A percentile compares a stretch with the other conserved stretches of the same genome.
Conservation (phyloP, 2,888 invertebrate species). For the Ernsta delagoae region DNA sequence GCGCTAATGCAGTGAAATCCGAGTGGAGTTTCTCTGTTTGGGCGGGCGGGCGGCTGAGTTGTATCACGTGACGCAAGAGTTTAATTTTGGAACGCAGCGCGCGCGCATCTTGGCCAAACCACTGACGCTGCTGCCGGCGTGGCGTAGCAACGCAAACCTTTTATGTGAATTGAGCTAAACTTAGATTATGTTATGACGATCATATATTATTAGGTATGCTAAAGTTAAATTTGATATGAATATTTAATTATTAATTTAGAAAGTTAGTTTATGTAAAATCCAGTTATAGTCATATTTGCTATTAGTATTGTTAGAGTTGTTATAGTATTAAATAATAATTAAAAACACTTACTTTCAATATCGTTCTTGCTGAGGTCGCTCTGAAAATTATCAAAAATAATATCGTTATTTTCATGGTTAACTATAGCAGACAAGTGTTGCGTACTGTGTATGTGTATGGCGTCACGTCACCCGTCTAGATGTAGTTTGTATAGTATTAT, state of each 20-base stretch:
- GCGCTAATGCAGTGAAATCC: constrained; percentile 72
- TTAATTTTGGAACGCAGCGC: constrained; percentile 80
- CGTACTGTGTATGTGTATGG: constrained; percentile 54
- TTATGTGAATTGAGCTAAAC: constrained; percentile 79
- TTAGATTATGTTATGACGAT: constrained; percentile 54
- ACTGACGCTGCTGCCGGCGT: constrained; percentile 64
- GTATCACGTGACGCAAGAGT: constrained; percentile 75
- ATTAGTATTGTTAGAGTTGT: background rate
- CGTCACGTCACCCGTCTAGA: constrained; percentile 59
- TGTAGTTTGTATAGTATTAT: constrained; percentile 53
- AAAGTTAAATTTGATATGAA: background rate
- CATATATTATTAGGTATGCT: no score
- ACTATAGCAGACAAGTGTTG: constrained; percentile 53
- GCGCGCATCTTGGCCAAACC: constrained; percentile 66
- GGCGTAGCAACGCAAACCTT: constrained; percentile 75
- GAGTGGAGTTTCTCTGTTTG: constrained; percentile 83
- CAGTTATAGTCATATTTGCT: no score
- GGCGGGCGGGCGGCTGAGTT: constrained; percentile 79
- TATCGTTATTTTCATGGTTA: constrained; percentile 70
- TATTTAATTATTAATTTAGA: background rate
- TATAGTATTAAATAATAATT: background rate
- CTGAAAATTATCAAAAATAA: constrained; percentile 87
- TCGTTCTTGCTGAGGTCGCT: constrained; percentile 95
- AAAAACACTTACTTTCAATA: constrained; percentile 92
- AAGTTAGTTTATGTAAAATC: background rate